Evolutionary conservation across 2,797 vertebrate genomes (phyloP).

Genomic region (Mormyrops attenuatus): DNA sequence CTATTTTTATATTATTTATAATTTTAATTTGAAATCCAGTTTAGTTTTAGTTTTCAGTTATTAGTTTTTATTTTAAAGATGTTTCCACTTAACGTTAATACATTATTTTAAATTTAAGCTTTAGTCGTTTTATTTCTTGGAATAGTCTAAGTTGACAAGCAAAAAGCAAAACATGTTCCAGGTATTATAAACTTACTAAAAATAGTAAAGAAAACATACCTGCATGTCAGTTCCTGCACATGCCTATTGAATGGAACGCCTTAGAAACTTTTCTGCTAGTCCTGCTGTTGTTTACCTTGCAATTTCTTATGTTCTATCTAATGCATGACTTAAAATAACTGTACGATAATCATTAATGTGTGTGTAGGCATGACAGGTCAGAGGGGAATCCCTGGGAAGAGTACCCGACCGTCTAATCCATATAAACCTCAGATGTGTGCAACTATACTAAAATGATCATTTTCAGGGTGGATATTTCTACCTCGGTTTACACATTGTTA

Average conservation of each 20-base stretch:
- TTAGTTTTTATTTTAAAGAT: background rate
- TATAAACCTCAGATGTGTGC: background rate
- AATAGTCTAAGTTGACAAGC: background rate
- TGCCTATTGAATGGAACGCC: background rate
- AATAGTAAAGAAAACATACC: background rate
- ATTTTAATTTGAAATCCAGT: background rate
- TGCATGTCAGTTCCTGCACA: background rate
- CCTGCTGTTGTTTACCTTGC: background rate
- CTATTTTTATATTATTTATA: background rate
- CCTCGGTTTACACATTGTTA: background rate
- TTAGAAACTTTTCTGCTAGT: background rate
- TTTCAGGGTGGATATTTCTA: background rate
- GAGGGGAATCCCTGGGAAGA: slow-evolving; percentile 17
- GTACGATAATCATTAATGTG: background rate
- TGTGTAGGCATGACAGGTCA: background rate
- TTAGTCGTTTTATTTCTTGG: background rate
- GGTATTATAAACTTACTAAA: background rate
- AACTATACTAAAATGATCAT: background rate
- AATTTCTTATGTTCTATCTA: background rate
- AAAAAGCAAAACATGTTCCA: background rate
- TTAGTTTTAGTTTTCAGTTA: background rate
- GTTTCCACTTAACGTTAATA: background rate
- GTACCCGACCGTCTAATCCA: background rate
- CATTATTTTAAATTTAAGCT: background rate
- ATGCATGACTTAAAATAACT: background rate